Conservation (phyloP, 2,888 invertebrate species). For the Tenthredo amoena region DNA sequence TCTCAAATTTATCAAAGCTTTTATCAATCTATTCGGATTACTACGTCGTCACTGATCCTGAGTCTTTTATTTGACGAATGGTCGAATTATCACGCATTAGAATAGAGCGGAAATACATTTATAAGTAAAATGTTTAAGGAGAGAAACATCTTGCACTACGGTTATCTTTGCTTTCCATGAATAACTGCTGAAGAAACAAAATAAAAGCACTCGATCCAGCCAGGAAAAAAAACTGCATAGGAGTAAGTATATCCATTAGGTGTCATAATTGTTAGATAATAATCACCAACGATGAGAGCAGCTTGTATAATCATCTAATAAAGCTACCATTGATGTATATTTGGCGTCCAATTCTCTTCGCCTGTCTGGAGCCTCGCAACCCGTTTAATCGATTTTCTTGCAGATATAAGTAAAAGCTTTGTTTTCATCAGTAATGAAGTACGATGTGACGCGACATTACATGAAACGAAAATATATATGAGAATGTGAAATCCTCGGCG, state of each 20-base stretch:
- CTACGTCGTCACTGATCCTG: background rate
- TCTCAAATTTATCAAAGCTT: background rate
- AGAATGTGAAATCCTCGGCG: conserved; percentile 28
- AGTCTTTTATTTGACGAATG: background rate
- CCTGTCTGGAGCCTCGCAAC: background rate
- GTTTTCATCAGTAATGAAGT: conserved; percentile 6
- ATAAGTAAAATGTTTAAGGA: background rate
- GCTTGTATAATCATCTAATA: background rate
- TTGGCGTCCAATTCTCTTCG: background rate
- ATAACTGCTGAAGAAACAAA: background rate
- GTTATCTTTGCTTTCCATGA: background rate
- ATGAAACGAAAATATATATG: background rate
- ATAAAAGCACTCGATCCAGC: background rate
- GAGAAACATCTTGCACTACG: background rate
- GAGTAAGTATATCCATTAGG: background rate
- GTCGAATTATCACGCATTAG: background rate
- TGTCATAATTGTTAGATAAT: background rate
- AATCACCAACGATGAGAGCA: background rate
- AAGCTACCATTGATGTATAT: background rate
- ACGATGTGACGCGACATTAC: background rate
- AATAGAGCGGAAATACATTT: background rate
- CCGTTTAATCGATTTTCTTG: conserved; percentile 26
- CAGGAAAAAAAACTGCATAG: background rate
- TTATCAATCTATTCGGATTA: background rate
- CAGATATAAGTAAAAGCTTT: background rate